A percentile compares a stretch with the other conserved stretches of the same genome.
Conservation (phyloP, 2,888 invertebrate genomes). For the Pediacus dermestoides region DNA sequence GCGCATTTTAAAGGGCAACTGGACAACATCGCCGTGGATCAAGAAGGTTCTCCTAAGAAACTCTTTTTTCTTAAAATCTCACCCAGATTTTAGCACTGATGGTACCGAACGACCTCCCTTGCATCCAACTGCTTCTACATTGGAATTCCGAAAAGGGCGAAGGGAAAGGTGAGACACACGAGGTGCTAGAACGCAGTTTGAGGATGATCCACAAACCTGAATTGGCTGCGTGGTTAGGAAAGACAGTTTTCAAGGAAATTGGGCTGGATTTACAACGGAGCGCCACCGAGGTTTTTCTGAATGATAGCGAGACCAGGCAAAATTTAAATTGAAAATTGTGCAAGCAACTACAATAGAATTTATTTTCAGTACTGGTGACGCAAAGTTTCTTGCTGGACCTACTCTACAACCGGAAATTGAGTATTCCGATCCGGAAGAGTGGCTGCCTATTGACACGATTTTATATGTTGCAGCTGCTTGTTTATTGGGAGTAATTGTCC, state of each 20-base stretch:
- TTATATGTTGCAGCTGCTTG: slow-evolving; percentile 24
- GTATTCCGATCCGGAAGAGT: slow-evolving; percentile 34
- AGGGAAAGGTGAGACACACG: slow-evolving; percentile 58
- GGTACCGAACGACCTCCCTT: slow-evolving; percentile 53
- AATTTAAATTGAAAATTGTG: too few species aligned
- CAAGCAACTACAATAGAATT: not conserved
- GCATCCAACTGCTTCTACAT: slow-evolving; percentile 55
- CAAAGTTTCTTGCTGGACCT: slow-evolving; percentile 15
- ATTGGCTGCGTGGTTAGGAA: slow-evolving; percentile 61
- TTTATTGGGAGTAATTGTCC: slow-evolving; percentile 20
- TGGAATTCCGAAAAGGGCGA: slow-evolving; percentile 56
- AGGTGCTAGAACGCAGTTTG: slow-evolving; percentile 54
- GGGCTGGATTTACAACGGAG: slow-evolving; percentile 48
- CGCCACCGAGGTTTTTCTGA: slow-evolving; percentile 26
- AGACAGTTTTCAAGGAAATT: slow-evolving; percentile 55
- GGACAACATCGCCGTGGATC: slow-evolving; percentile 47
- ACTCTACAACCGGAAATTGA: slow-evolving; percentile 27
- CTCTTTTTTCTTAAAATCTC: slow-evolving; percentile 5
- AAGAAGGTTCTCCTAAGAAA: slow-evolving; percentile 44
- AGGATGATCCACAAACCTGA: slow-evolving; percentile 57
- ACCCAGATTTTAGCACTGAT: slow-evolving; percentile 41
- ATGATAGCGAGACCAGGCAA: slow-evolving; percentile 19
- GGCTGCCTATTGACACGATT: slow-evolving; percentile 38
- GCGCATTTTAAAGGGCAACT: slow-evolving; percentile 55
- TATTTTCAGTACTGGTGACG: not conserved